These are phyloP conservation scores for Seriola rivoliana DNA, from an alignment of 2,113 vertebrate species.

Conservation along the genomic window DNA sequence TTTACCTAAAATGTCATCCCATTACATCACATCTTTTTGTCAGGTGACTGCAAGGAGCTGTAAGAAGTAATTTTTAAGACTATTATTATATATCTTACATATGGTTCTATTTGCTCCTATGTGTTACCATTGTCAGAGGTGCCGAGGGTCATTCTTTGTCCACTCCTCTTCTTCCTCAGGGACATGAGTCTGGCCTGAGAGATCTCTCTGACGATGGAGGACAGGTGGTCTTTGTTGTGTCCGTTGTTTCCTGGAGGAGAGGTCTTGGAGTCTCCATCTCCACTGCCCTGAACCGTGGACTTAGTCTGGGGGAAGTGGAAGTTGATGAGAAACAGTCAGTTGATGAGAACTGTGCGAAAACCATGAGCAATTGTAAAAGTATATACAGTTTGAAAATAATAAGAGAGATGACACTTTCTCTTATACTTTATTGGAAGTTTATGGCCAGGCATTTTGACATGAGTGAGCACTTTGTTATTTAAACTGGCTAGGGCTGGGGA, in stretches of 20 bases:
- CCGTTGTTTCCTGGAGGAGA: slow-evolving; percentile 82
- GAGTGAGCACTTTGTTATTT: background rate
- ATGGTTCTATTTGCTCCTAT: background rate
- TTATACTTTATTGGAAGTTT: too few species aligned
- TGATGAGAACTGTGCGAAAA: background rate
- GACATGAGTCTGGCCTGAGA: slow-evolving; percentile 82
- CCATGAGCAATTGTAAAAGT: background rate
- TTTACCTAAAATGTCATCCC: background rate
- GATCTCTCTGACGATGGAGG: slow-evolving; percentile 79
- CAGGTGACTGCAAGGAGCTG: background rate
- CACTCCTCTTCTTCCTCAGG: slow-evolving; percentile 81
- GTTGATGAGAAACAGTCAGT: background rate
- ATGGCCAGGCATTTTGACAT: too few species aligned
- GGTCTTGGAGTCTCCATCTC: slow-evolving; percentile 76
- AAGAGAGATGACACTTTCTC: too few species aligned
- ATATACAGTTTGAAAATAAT: background rate
- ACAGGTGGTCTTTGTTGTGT: slow-evolving; percentile 79
- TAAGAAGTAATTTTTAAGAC: background rate
- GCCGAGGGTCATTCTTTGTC: slow-evolving; percentile 71
- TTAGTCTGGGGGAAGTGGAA: slow-evolving; percentile 80
- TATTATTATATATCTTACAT: background rate
- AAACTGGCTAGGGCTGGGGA: too few species aligned
- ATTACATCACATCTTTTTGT: background rate
- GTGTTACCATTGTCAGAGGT: slow-evolving; percentile 81
- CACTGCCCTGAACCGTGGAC: slow-evolving; percentile 79